Percentiles rank a stretch among this genome's conserved stretches.
Conservation (phyloP, 64 coral and sea anemone genomes). For the Stylophora pistillata region DNA sequence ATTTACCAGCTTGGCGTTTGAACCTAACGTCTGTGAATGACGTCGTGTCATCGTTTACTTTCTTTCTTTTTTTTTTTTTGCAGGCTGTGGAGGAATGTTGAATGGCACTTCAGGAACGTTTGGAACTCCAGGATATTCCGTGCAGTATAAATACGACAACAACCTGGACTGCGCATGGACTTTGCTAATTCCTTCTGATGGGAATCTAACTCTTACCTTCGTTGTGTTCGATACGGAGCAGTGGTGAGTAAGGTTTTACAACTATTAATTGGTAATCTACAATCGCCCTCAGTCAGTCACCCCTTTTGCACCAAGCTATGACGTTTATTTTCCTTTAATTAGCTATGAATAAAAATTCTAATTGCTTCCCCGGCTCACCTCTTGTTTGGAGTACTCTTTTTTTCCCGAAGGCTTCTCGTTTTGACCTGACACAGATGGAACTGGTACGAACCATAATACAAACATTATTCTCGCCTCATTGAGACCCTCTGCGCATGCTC, state of each 20-base stretch:
- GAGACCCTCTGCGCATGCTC: too few relatives aligned
- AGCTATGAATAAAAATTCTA: too few relatives aligned
- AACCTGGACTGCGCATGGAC: constrained; percentile 3
- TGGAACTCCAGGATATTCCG: not conserved
- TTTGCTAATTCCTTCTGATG: not conserved
- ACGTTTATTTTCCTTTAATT: not conserved
- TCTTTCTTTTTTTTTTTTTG: not conserved
- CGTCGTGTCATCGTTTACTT: too few relatives aligned
- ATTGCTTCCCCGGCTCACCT: too few relatives aligned
- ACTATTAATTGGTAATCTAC: not conserved
- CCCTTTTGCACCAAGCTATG: not conserved
- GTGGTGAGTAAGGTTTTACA: not conserved
- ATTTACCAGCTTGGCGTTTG: too few relatives aligned
- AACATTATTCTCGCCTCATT: too few relatives aligned
- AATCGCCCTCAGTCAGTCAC: not conserved
- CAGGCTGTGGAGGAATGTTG: not conserved
- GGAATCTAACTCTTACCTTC: not conserved
- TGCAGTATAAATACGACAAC: not conserved
- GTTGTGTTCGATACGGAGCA: not conserved
- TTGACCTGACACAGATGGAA: too few relatives aligned
- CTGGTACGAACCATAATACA: too few relatives aligned
- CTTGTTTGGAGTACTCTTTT: too few relatives aligned
- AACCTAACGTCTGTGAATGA: too few relatives aligned
- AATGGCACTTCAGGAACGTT: not conserved
- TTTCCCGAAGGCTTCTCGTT: too few relatives aligned